phyloP scores from a whole-genome alignment of 2,113 vertebrate genomes.

The Phylloscopus trochiloides region DNA sequence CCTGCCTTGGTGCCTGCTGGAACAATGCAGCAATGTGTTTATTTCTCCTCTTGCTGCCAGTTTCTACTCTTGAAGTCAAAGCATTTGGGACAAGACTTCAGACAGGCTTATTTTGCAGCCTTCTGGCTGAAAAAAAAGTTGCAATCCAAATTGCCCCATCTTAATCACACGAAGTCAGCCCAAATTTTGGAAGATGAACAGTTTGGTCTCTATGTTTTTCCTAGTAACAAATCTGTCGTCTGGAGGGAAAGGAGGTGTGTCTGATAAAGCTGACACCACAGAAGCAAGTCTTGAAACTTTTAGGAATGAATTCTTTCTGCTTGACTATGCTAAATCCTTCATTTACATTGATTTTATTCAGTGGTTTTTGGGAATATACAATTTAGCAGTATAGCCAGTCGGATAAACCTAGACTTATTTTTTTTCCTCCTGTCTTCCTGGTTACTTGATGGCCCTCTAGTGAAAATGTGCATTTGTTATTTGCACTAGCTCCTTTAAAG shows the following conservation, averaged over 20 bases:
- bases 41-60: background rate
- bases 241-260: background rate
- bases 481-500: background rate
- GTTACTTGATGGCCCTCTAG: background rate
- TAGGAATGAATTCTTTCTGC: background rate
- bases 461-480: background rate
- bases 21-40: background rate
- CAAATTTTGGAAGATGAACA: background rate
- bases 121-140: background rate
- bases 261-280: background rate
- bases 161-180: background rate
- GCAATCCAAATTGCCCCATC: background rate
- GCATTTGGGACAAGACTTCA: background rate
- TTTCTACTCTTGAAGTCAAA: conserved; percentile 1
- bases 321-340: background rate
- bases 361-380: background rate
- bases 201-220: background rate
- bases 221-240: background rate
- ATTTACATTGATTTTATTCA: background rate
- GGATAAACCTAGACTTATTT: background rate
- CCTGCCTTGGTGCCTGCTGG: background rate
- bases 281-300: background rate
- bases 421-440: background rate
- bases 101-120: background rate
- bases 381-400: background rate